phyloP scores from a whole-genome alignment of 2,888 invertebrate genomes.

The Lycia hirtaria region DNA sequence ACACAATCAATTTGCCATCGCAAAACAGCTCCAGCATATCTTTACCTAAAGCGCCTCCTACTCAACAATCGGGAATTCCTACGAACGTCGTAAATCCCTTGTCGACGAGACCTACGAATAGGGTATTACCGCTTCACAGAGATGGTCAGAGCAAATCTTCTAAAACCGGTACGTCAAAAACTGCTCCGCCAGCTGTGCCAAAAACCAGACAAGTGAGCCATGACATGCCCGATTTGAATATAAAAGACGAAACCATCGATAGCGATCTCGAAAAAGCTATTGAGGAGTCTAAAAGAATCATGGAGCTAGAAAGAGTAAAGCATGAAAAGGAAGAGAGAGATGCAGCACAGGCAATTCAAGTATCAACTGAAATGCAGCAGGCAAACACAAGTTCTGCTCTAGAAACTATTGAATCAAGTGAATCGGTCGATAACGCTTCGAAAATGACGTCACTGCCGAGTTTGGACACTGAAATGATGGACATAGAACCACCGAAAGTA shows the following conservation, averaged over 20 bases:
- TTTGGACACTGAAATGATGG: conserved; percentile 71
- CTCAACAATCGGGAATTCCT: conserved; percentile 87
- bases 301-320: conserved; percentile 77
- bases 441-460: conserved; percentile 74
- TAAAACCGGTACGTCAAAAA: conserved; percentile 64
- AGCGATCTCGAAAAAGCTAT: conserved; percentile 82
- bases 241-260: conserved; percentile 82
- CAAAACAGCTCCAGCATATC: conserved; percentile 85
- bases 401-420: conserved; percentile 48
- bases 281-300: conserved; percentile 80
- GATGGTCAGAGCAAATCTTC: conserved; percentile 83
- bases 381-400: conserved; percentile 65
- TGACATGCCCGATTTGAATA: conserved; percentile 82
- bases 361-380: conserved; percentile 68
- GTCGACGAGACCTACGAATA: conserved; percentile 89
- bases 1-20: conserved; percentile 77
- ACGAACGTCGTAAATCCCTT: conserved; percentile 90
- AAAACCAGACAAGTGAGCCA: conserved; percentile 73
- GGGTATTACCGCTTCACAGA: conserved; percentile 92
- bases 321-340: conserved; percentile 78
- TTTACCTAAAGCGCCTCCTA: conserved; percentile 86
- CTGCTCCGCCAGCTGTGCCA: conserved; percentile 55
- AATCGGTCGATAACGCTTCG: conserved; percentile 45
- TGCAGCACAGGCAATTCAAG: conserved; percentile 67
- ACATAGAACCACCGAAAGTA: conserved; percentile 69